Conservation (phyloP, 1,140 invertebrate species). For the Epicauta chinensis region DNA sequence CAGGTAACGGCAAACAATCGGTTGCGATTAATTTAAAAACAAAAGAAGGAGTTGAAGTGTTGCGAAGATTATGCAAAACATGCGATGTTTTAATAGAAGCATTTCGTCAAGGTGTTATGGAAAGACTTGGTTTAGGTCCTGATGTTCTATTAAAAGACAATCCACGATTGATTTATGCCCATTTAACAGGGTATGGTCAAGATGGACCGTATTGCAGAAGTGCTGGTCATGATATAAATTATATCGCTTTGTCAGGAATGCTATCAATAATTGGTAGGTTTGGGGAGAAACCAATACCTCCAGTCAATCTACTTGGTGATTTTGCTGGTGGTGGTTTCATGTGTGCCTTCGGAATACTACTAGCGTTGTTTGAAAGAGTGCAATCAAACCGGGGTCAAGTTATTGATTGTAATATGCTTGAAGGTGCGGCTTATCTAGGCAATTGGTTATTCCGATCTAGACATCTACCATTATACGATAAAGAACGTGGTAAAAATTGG, state of each 20-base stretch:
- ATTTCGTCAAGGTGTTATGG: constrained; percentile 89
- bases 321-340: constrained; percentile 92
- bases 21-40: constrained; percentile 82
- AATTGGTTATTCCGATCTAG: constrained; percentile 73
- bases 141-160: constrained; percentile 66
- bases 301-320: constrained; percentile 87
- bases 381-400: constrained; percentile 75
- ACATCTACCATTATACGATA: constrained; percentile 60
- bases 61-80: constrained; percentile 61
- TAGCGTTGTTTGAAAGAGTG: constrained; percentile 79
- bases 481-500: constrained; percentile 65
- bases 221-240: constrained; percentile 99
- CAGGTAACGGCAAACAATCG: constrained; percentile 80
- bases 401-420: constrained; percentile 81
- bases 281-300: constrained; percentile 66
- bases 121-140: constrained; percentile 86
- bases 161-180: constrained; percentile 82
- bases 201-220: constrained; percentile 62
- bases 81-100: constrained; percentile 94
- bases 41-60: constrained; percentile 58
- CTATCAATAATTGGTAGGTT: constrained; percentile 73
- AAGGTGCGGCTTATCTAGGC: constrained; percentile 86
- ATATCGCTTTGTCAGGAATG: constrained; percentile 81
- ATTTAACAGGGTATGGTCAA: constrained; percentile 91
- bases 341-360: constrained; percentile 84